These are phyloP conservation scores for Cynoglossus semilaevis DNA, from an alignment of 2,113 vertebrate species.

Conservation along the genomic window DNA sequence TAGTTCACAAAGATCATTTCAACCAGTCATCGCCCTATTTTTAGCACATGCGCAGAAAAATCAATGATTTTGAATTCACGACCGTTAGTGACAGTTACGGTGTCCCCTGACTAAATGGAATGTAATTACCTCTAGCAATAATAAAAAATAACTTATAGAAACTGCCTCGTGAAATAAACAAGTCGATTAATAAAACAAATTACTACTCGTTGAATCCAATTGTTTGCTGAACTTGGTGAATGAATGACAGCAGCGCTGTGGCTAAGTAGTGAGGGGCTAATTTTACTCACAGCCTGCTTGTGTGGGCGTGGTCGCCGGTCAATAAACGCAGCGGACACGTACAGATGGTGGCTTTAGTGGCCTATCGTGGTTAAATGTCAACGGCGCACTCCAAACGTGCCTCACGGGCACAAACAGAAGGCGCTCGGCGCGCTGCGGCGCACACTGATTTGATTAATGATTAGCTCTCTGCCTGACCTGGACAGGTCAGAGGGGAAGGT, in stretches of 20 bases:
- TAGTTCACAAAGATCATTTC: too few relatives aligned
- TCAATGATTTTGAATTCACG: too few relatives aligned
- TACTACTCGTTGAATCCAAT: background rate
- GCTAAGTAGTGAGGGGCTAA: background rate
- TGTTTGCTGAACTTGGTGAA: background rate
- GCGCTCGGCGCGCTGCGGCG: slow-evolving; percentile 27
- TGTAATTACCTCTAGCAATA: too few relatives aligned
- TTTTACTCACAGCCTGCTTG: background rate
- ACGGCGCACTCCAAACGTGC: slow-evolving; percentile 16
- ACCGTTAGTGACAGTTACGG: too few relatives aligned
- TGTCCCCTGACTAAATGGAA: too few relatives aligned
- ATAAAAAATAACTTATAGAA: background rate
- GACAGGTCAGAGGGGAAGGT: slow-evolving; percentile 15
- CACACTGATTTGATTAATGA: slow-evolving; percentile 65
- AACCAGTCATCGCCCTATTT: too few relatives aligned
- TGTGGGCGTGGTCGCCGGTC: slow-evolving; percentile 39
- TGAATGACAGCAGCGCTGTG: background rate
- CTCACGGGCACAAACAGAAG: slow-evolving; percentile 36
- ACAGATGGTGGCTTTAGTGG: slow-evolving; percentile 21
- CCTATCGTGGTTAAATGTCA: slow-evolving; percentile 63
- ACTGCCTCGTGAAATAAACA: background rate
- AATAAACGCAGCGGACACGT: slow-evolving; percentile 10
- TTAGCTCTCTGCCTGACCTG: slow-evolving; percentile 41
- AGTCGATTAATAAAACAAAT: background rate
- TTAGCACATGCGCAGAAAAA: too few relatives aligned